Base-by-base conservation (phyloP, 2,888 invertebrate species). In the Acanthosoma haemorrhoidale region DNA sequence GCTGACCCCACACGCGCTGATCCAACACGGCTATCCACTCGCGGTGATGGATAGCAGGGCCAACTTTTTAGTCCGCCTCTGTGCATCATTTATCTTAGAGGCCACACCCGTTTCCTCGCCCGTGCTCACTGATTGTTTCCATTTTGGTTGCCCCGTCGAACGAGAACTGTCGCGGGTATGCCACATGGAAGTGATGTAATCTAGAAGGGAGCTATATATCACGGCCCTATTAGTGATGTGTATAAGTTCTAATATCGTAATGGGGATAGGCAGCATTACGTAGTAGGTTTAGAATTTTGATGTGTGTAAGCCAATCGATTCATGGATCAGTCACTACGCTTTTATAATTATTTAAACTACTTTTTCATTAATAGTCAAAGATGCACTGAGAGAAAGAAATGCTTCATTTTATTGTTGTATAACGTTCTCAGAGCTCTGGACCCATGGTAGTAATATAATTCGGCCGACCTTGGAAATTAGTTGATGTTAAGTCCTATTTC, bases 1-100 rank as follows among this genome's bases (percentile, higher is more conserved):
- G n/a, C n/a, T n/a, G n/a, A n/a, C n/a, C n/a, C n/a, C 4, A 41
- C 18, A 5, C 13, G 21, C 8, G 18, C 11, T 21, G 43, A 21
- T 13, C 21, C 43, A 32, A 61, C 61, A 61, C 16, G 61, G 21
- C 32, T 61, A 34, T 61, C 61, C 61, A 61, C 61, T 61, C 61
- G 34, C 9, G 13, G 15, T 61, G 61, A 61, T 61, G 34, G 34
- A 61, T 61, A 21, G 61, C 36, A 36, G 61, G 61, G 38, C 61
- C 38, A 61, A 61, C 34, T 11, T 61, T 61, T 61, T 61, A 61
- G 61, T 21, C 21, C 25, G 51, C 51, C 51, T 25, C 4, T 36
- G 18, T 34, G 36, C 61, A 61, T 36, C 61, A 61, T 61, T 61
- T 36, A 21, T 61, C 61, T 61, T 61, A 16, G 2, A n/a, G n/a